These are phyloP conservation scores for Ovibos moschatus DNA, from an alignment of 2,113 vertebrate species.

Conservation along the genomic window DNA sequence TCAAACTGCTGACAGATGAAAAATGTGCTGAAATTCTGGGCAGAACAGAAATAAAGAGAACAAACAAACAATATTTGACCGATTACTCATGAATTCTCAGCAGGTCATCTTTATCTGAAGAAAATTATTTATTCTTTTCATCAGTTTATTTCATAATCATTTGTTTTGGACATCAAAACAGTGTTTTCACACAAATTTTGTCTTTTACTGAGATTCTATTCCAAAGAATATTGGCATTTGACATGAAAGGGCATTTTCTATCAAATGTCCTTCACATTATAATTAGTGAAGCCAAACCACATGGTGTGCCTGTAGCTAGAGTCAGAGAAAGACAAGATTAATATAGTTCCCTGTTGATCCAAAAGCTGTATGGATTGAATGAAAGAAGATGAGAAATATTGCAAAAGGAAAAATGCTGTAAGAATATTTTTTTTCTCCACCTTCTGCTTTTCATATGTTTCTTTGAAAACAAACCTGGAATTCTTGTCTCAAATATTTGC, in stretches of 20 bases:
- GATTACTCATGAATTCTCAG: neutral
- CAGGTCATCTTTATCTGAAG: neutral
- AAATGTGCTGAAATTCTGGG: neutral
- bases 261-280: neutral
- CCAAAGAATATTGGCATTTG: neutral
- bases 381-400: neutral
- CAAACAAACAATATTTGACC: neutral
- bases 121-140: neutral
- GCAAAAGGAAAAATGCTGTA: neutral
- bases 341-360: neutral
- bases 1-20: neutral
- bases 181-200: neutral
- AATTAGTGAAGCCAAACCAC: neutral
- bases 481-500: neutral
- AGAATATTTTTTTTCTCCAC: neutral
- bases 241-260: neutral
- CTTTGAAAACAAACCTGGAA: neutral
- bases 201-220: neutral
- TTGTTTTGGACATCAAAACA: neutral
- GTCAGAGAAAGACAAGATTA: neutral
- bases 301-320: too few relatives aligned
- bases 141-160: neutral
- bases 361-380: neutral
- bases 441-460: neutral
- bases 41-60: neutral